A percentile compares a stretch with the other conserved stretches of the same genome.
Conservation (phyloP, 1,140 invertebrate genomes). For the Campoletis sonorensis region DNA sequence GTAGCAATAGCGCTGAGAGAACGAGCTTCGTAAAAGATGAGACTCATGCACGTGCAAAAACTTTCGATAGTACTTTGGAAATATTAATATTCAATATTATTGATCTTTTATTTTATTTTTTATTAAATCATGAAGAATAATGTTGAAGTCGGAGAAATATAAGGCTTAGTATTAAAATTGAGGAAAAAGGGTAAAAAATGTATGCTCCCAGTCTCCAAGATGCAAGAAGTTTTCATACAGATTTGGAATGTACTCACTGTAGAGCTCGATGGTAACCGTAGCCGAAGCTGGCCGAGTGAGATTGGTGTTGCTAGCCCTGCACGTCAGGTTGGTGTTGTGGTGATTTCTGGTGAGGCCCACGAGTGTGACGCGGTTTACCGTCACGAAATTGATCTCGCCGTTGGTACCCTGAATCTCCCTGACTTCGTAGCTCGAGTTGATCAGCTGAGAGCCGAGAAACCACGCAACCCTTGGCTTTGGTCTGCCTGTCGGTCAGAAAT, state of each 20-base stretch:
- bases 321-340: slow-evolving; percentile 78
- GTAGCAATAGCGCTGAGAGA: not conserved
- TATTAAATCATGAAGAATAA: too few relatives aligned
- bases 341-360: slow-evolving; percentile 75
- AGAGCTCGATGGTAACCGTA: slow-evolving; percentile 79
- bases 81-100: too few relatives aligned
- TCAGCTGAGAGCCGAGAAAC: slow-evolving; percentile 77
- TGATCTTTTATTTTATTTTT: too few relatives aligned
- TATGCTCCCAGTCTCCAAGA: too few relatives aligned
- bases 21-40: not conserved
- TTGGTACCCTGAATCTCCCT: slow-evolving; percentile 65
- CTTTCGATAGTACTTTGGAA: too few relatives aligned
- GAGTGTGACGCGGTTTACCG: slow-evolving; percentile 77
- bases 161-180: too few relatives aligned
- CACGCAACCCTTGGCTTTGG: slow-evolving; percentile 79
- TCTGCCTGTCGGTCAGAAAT: slow-evolving; percentile 73
- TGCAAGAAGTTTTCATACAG: not conserved
- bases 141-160: too few relatives aligned
- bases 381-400: slow-evolving; percentile 70
- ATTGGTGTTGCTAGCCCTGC: slow-evolving; percentile 81
- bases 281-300: slow-evolving; percentile 77
- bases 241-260: slow-evolving; percentile 77
- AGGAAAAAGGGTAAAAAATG: too few relatives aligned
- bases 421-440: slow-evolving; percentile 77
- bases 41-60: too few relatives aligned